A percentile compares a stretch with the other conserved stretches of the same genome.
phyloP scores from a whole-genome alignment of 2,888 invertebrate species.

The Frankliniella fusca region DNA sequence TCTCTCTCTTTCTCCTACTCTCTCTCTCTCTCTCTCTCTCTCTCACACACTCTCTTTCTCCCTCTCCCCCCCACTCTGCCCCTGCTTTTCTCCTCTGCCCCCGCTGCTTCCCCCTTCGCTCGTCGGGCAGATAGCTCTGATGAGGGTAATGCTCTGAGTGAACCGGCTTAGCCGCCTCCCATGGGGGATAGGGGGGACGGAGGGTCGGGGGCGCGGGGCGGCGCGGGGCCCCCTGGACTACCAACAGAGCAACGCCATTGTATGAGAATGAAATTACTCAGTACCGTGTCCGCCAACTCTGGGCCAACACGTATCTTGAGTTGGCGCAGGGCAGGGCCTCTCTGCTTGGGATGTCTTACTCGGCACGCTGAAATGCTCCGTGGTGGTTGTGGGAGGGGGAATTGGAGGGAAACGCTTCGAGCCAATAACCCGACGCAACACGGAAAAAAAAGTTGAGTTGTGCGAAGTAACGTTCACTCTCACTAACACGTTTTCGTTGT shows the following conservation, averaged over 20 bases:
- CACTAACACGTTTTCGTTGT: no score
- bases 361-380: no score
- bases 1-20: no score
- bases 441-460: no score
- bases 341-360: no score
- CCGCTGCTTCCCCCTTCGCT: neutral
- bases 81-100: neutral
- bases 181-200: neutral
- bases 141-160: constrained; percentile 24
- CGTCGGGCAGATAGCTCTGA: constrained; percentile 20
- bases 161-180: constrained; percentile 13
- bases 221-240: neutral
- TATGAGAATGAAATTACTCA: constrained; percentile 26
- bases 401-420: no score
- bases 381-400: no score
- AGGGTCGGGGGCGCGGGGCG: neutral
- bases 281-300: neutral
- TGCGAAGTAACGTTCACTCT: no score
- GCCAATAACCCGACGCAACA: no score
- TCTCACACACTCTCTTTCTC: neutral
- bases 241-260: neutral
- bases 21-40: neutral
- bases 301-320: constrained; percentile 3
- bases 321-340: neutral
- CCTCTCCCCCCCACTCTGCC: neutral